These are phyloP conservation scores for Drosophila melanosoma DNA, from an alignment of 2,888 invertebrate genomes.

Conservation along the genomic window DNA sequence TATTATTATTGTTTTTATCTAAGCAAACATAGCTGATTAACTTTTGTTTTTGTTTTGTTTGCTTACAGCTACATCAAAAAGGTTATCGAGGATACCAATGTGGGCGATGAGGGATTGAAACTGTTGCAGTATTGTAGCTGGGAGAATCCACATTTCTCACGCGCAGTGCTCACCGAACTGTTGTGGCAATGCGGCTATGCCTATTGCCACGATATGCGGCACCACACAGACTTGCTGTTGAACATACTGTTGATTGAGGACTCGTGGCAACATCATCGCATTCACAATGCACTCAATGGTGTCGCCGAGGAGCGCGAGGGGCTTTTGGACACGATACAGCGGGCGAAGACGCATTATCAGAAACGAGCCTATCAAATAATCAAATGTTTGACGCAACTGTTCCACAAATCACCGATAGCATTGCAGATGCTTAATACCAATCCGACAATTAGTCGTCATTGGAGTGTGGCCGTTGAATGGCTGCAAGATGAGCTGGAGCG, in stretches of 20 bases:
- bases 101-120: conserved; percentile 95
- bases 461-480: conserved; percentile 96
- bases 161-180: conserved; percentile 94
- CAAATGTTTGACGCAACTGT: conserved; percentile 96
- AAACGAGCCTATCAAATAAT: conserved; percentile 98
- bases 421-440: conserved; percentile 92
- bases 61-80: conserved; percentile 93
- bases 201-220: conserved; percentile 96
- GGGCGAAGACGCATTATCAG: conserved; percentile 97
- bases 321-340: conserved; percentile 95
- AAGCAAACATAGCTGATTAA: neutral
- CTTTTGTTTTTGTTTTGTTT: neutral
- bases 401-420: conserved; percentile 93
- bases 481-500: conserved; percentile 96
- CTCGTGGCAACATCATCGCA: conserved; percentile 97
- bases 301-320: conserved; percentile 94
- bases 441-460: conserved; percentile 92
- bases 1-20: neutral
- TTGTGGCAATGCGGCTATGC: conserved; percentile 95
- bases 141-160: conserved; percentile 98
- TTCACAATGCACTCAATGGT: conserved; percentile 97
- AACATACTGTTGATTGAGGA: conserved; percentile 96
- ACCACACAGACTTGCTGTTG: conserved; percentile 95
- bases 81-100: conserved; percentile 96
- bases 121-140: conserved; percentile 97